Evolutionary conservation across 1,140 invertebrate species (phyloP).

Genomic region (Drosophila bipectinata): DNA sequence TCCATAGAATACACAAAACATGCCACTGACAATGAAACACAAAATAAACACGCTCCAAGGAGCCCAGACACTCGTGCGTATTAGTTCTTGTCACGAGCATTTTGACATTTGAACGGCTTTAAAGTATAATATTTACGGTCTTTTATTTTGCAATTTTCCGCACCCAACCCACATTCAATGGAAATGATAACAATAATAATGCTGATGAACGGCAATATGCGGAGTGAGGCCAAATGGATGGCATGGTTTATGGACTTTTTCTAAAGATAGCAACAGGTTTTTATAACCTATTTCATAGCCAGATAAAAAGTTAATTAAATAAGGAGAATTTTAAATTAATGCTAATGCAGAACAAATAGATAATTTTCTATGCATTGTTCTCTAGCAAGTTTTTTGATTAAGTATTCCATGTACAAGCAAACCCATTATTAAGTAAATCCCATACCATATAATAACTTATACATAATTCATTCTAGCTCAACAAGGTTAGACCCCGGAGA

Average conservation of each 20-base stretch:
- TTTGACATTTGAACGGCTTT: conserved; percentile 68
- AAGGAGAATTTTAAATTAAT: not conserved
- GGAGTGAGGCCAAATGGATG: conserved; percentile 21
- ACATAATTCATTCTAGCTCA: conserved; percentile 40
- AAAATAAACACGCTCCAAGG: conserved; percentile 21
- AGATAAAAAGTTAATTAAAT: not conserved
- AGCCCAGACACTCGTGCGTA: conserved; percentile 17
- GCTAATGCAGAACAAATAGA: not conserved
- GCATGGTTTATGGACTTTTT: conserved; percentile 6
- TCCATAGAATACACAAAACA: conserved; percentile 12
- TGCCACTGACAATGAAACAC: conserved; percentile 53
- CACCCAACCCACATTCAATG: conserved; percentile 55
- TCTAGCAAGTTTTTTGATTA: not conserved
- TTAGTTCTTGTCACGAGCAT: conserved; percentile 33
- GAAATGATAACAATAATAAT: conserved; percentile 18
- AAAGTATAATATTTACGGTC: conserved; percentile 55
- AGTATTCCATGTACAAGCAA: not conserved
- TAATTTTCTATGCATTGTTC: not conserved
- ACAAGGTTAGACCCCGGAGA: conserved; percentile 10
- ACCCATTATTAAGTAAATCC: conserved; percentile 26
- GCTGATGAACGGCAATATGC: conserved; percentile 13
- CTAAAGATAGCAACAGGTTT: conserved; percentile 2
- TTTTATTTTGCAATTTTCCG: conserved; percentile 72
- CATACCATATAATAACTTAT: conserved; percentile 28
- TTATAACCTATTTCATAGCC: not conserved